These are phyloP conservation scores for Cardiocondyla obscurior DNA, from an alignment of 1,140 invertebrate genomes.

Conservation along the genomic window DNA sequence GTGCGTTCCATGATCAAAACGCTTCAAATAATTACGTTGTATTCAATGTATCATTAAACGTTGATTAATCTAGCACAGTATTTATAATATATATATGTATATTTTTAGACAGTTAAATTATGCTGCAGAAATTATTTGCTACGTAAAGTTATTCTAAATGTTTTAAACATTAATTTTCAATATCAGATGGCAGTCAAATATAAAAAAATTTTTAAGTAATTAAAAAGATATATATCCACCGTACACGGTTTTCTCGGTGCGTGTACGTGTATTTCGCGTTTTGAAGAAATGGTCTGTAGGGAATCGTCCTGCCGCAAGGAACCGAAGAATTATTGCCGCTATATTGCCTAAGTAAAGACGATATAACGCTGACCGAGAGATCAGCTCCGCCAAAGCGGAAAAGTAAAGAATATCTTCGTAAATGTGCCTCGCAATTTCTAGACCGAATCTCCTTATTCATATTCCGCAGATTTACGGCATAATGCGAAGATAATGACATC, in stretches of 20 bases:
- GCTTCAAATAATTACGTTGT: neutral
- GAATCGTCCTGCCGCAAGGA: neutral
- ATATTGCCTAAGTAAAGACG: conserved; percentile 27
- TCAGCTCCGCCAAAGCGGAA: conserved; percentile 9
- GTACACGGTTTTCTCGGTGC: neutral
- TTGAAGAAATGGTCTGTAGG: neutral
- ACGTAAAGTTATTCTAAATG: neutral
- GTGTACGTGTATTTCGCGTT: neutral
- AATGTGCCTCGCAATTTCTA: conserved; percentile 11
- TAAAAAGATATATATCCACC: neutral
- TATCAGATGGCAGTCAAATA: neutral
- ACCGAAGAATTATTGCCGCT: conserved; percentile 27
- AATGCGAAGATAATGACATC: neutral
- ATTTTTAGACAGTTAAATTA: neutral
- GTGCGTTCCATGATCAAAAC: neutral
- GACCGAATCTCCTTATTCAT: neutral
- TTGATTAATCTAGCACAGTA: neutral
- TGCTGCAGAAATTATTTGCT: neutral
- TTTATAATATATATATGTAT: neutral
- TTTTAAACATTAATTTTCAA: neutral
- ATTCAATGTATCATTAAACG: neutral
- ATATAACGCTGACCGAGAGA: conserved; percentile 12
- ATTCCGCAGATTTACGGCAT: neutral
- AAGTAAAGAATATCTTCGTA: conserved; percentile 11
- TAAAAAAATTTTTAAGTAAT: neutral